Base-by-base conservation (phyloP, 2,797 vertebrate genomes). In the Eospalax fontanierii region DNA sequence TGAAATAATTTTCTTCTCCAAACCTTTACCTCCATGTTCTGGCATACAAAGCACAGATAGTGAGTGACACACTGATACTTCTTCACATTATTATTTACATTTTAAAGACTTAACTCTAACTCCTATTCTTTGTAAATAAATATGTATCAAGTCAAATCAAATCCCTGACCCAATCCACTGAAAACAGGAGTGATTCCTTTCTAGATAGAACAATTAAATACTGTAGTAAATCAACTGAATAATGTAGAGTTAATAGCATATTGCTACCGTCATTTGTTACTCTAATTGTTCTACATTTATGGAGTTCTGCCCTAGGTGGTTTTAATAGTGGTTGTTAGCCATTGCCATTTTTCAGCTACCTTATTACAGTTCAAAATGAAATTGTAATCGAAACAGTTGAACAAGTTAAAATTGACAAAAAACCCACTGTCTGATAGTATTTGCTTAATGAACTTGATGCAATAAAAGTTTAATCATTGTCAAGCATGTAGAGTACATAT, bases 321-420 rank as follows among this genome's bases (percentile, higher is more conserved):
- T 91, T 95, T 90, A 97, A 95, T 84, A 92, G 89, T 40, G 81
- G 74, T 92, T 95, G 96, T 95, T 95, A 96, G 85, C 75, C 38
- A 24, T 43, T 59, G 33, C 87, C 93, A 95, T 97, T 87, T 93
- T 92, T 97, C 86, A 97, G 40, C 61, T 19, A 40, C 35, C 86
- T 97, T 96, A 89, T 96, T 95, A 94, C 66, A 95, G 46, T 94
- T 96, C 83, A 96, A 92, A 96, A 93, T 87, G 83, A 57, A 97
- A 95, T 87, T 85, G 95, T 84, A 97, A 97, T 93, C 89, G 95
- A 96, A 97, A 95, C 66, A 95, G 75, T 92, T 30, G 79, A 96
- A 95, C 88, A 92, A 83, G 75, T 95, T 87, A 93, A 96, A 96
- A 89, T 85, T 89, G 95, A 93, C 88, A 95, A 86, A 92, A 95